phyloP scores from a whole-genome alignment of 1,140 invertebrate genomes.

The Polypedilum vanderplanki region DNA sequence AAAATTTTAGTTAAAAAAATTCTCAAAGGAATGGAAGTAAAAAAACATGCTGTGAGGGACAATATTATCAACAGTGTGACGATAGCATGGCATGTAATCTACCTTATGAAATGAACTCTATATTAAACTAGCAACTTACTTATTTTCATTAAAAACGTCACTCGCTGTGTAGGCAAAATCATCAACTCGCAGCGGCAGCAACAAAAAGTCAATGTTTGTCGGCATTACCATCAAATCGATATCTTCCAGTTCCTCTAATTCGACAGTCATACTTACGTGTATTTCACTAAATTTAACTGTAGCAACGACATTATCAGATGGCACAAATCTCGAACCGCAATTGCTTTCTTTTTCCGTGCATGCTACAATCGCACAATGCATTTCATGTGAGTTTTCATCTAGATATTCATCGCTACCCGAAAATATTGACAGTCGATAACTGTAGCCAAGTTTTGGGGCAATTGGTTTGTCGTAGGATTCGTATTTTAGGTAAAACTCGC shows the following conservation, averaged over 20 bases:
- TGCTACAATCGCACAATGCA: conserved; percentile 10
- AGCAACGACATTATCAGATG: conserved; percentile 8
- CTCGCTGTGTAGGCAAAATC: not conserved
- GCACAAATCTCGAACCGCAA: not conserved
- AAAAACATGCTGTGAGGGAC: too few relatives aligned
- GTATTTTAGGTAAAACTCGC: not conserved
- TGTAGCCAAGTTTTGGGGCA: not conserved
- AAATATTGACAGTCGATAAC: not conserved
- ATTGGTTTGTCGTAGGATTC: not conserved
- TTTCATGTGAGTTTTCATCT: not conserved
- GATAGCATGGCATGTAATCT: too few relatives aligned
- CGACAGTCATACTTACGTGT: not conserved
- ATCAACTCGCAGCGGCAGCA: not conserved
- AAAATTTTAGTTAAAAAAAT: too few relatives aligned
- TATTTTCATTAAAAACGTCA: not conserved
- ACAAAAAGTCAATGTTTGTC: not conserved
- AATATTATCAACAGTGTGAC: too few relatives aligned
- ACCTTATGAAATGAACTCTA: not conserved
- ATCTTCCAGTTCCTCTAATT: not conserved
- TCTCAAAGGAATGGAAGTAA: too few relatives aligned
- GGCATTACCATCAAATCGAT: not conserved
- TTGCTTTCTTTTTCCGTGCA: not conserved
- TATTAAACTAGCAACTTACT: not conserved
- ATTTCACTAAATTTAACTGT: not conserved
- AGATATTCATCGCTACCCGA: not conserved